Percentiles rank a stretch among this genome's conserved stretches.
Conservation (phyloP, 2,113 vertebrate species). For the Gymnobelideus leadbeateri region DNA sequence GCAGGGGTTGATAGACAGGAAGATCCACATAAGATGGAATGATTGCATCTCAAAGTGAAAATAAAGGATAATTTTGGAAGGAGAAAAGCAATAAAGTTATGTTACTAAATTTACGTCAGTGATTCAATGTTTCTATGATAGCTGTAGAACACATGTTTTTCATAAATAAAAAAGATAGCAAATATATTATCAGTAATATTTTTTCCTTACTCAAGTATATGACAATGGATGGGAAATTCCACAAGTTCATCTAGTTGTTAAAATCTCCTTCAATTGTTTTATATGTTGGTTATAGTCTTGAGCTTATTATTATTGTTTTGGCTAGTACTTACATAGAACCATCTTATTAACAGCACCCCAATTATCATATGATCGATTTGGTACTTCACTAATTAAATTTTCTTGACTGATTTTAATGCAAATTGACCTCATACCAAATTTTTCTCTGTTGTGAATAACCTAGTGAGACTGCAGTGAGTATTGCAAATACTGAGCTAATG, state of each 20-base stretch:
- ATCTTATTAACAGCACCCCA: not conserved
- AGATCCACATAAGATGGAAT: not conserved
- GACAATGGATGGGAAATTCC: not conserved
- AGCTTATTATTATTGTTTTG: not conserved
- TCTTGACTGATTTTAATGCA: not conserved
- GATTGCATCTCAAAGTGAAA: not conserved
- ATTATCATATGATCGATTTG: not conserved
- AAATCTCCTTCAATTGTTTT: not conserved
- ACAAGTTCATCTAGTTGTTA: constrained; percentile 3
- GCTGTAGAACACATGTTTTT: not conserved
- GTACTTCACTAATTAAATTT: not conserved
- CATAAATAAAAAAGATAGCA: not conserved
- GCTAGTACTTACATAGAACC: not conserved
- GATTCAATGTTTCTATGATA: not conserved
- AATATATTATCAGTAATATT: not conserved
- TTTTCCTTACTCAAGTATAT: not conserved
- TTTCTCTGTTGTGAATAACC: not conserved
- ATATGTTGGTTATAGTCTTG: constrained; percentile 26
- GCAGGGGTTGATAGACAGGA: not conserved
- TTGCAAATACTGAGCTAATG: not conserved
- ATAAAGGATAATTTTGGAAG: not conserved
- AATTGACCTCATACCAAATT: not conserved
- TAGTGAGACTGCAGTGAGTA: not conserved
- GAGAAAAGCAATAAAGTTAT: not conserved
- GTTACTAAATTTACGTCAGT: not conserved